Base-by-base conservation (phyloP, 2,888 invertebrate genomes). In the Coecobrya sp. region DNA sequence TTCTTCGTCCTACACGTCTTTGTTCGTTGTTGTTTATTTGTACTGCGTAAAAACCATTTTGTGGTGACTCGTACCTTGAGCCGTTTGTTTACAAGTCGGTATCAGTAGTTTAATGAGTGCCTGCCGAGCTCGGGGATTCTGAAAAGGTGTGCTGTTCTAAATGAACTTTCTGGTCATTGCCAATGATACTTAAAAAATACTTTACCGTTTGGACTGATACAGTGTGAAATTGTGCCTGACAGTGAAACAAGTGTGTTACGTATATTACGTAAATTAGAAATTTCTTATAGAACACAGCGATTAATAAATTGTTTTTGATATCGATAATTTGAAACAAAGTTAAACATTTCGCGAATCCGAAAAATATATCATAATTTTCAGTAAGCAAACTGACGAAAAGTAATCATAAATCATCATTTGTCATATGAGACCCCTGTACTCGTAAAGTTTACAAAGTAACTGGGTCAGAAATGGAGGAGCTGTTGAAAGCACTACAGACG, bases 401-500 rank as follows among this genome's bases (percentile, higher is more conserved):
- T 16, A 36, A 70, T 59, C 30, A 16, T 30, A 7, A 22, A 76
- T 76, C 76, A 25, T 45, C 45, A 73, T 7, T 25, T 22, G 22
- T 73, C 45, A 22, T n/a, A 68, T 68, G 68, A 42, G 42, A 42
- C 42, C 49, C 36, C 36, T 36, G 3, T 7, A 36, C 36, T 36
- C 36, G 7, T 36, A 36, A 36, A 36, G 2, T 36, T 36, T 36
- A 7, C 36, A 36, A 36, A 2, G 36, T 36, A 36, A 36, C 36
- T 36, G 36, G 36, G 36, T 36, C 36, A 36, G 86, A 90, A 85
- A 76, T 95, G 94, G 94, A 95, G 76, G 94, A 93, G 45, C 86
- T 94, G 25, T 62, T 95, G 55, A 94, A 93, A 86, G 92, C 84
- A 36, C 89, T 95, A 25, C 91, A 95, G 76, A 93, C 90, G 55